phyloP scores from a whole-genome alignment of 2,113 vertebrate species.

The Cairina moschata region DNA sequence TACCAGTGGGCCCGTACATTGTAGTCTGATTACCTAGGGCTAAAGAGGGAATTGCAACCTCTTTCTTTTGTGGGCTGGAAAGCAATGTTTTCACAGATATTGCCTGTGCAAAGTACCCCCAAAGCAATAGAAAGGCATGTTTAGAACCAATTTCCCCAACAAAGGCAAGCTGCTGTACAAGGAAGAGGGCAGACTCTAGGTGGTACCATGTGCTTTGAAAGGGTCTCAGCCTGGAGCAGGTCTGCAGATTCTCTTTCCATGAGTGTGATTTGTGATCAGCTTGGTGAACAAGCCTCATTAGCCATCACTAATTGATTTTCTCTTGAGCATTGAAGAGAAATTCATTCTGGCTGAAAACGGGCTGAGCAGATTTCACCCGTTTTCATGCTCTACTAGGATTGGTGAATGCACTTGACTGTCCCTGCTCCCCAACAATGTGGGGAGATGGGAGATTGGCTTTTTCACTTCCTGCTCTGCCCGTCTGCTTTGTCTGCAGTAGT shows the following conservation, averaged over 20 bases:
- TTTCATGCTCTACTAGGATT: background rate
- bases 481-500: conserved; percentile 59
- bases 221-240: conserved; percentile 68
- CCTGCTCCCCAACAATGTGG: background rate
- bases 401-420: conserved; percentile 41
- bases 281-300: conserved; percentile 59
- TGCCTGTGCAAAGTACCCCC: conserved; percentile 67
- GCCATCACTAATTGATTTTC: conserved; percentile 34
- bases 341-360: background rate
- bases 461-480: conserved; percentile 69
- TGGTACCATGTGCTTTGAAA: conserved; percentile 41
- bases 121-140: conserved; percentile 77
- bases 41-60: conserved; percentile 57
- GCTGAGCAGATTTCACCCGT: conserved; percentile 4
- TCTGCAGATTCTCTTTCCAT: conserved; percentile 71
- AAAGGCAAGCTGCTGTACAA: conserved; percentile 65
- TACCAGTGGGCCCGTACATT: conserved; percentile 6
- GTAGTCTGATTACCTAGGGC: conserved; percentile 47
- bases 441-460: conserved; percentile 45
- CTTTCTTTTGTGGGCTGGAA: conserved; percentile 62
- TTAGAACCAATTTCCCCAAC: conserved; percentile 63
- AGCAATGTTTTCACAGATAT: conserved; percentile 54
- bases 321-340: conserved; percentile 31
- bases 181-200: conserved; percentile 50
- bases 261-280: conserved; percentile 71